Evolutionary conservation across 2,113 vertebrate species (phyloP).

Genomic region (Columba janthina): DNA sequence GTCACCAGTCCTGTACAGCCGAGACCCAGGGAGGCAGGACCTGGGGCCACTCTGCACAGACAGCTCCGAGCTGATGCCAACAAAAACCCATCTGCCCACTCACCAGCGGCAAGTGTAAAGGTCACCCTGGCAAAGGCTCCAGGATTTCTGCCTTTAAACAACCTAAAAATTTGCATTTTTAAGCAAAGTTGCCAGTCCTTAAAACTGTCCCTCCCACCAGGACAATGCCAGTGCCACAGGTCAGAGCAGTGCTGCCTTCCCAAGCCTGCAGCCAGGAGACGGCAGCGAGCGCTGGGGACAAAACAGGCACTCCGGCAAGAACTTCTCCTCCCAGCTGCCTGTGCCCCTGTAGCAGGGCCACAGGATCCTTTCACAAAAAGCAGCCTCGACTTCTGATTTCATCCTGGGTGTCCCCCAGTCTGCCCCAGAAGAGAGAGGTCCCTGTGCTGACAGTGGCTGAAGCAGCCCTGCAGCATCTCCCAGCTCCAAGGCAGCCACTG

Average conservation of each 20-base stretch:
- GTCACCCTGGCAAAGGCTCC: not conserved
- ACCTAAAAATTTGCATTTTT: not conserved
- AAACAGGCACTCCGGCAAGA: not conserved
- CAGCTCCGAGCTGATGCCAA: not conserved
- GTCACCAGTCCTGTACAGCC: not conserved
- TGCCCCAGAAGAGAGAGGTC: not conserved
- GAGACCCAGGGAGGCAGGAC: not conserved
- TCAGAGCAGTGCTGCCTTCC: not conserved
- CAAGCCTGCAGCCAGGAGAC: not conserved
- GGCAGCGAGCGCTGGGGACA: not conserved
- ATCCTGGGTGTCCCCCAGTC: too few relatives aligned
- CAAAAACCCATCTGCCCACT: not conserved
- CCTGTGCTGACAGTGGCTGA: rapidly evolving
- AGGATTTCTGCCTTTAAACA: not conserved
- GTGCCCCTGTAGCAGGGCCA: not conserved
- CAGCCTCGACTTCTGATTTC: not conserved
- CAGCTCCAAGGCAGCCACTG: not conserved
- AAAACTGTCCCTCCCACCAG: not conserved
- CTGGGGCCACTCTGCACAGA: not conserved
- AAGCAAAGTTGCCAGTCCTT: not conserved
- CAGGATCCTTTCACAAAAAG: not conserved
- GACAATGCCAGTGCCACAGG: rapidly evolving
- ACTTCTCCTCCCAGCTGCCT: not conserved
- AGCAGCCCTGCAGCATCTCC: not conserved
- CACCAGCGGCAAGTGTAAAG: not conserved